A percentile compares a stretch with the other conserved stretches of the same genome.
phyloP scores from a whole-genome alignment of 2,888 invertebrate species.

The Ypsolopha scabrella region DNA sequence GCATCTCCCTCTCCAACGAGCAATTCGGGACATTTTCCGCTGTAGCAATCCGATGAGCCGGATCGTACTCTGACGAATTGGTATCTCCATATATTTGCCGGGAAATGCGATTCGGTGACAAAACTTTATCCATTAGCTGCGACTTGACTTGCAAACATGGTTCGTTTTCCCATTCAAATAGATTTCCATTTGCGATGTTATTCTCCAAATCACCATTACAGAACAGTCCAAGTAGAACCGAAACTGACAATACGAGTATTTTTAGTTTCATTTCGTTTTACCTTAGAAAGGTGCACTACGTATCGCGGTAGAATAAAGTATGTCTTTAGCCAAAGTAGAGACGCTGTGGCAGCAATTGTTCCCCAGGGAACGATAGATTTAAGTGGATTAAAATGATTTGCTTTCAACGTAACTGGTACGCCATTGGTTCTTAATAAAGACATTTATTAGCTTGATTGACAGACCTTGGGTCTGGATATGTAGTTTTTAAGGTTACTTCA shows the following conservation, averaged over 20 bases:
- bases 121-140: too few species aligned
- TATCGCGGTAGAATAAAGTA: slow-evolving; percentile 25
- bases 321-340: not conserved
- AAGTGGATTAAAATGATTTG: slow-evolving; percentile 59
- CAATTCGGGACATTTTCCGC: not conserved
- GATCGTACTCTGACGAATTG: not conserved
- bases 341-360: not conserved
- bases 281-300: slow-evolving; percentile 23
- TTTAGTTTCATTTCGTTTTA: slow-evolving; percentile 20
- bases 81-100: not conserved
- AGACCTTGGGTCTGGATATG: slow-evolving; percentile 16
- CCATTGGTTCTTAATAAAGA: slow-evolving; percentile 37
- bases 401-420: slow-evolving; percentile 35
- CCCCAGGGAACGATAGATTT: slow-evolving; percentile 16
- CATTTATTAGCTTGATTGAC: slow-evolving; percentile 43
- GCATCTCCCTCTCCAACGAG: slow-evolving; percentile 8
- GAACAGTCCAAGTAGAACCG: slow-evolving; percentile 26
- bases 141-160: too few species aligned
- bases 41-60: not conserved
- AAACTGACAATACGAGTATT: slow-evolving; percentile 21
- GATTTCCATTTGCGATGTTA: slow-evolving; percentile 6
- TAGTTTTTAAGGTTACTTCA: not conserved
- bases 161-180: not conserved
- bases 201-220: slow-evolving; percentile 20
- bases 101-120: too few species aligned